Conservation (phyloP, 2,797 vertebrate genomes). For the Myotis planiceps region DNA sequence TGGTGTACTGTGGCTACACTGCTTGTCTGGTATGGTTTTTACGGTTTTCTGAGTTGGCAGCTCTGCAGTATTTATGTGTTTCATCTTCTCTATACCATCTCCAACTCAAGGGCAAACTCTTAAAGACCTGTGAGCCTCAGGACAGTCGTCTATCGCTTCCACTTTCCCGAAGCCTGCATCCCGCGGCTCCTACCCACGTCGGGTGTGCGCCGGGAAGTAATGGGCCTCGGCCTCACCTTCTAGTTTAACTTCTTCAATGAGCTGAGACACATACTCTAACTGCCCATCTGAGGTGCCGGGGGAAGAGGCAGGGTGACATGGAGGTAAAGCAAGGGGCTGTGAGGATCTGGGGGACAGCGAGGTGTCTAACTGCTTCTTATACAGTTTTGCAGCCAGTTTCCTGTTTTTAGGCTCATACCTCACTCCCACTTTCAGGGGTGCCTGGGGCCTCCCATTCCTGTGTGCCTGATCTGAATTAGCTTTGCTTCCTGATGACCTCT, state of each 20-base stretch:
- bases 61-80: background rate
- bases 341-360: background rate
- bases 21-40: background rate
- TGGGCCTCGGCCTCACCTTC: background rate
- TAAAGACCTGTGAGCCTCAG: background rate
- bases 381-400: background rate
- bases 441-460: background rate
- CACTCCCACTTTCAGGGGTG: background rate
- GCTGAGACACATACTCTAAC: background rate
- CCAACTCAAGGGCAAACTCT: background rate
- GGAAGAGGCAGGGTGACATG: background rate
- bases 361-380: background rate
- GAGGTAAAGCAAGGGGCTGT: too few species aligned
- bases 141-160: background rate
- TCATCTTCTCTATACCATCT: background rate
- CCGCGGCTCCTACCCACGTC: fast-evolving
- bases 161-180: background rate
- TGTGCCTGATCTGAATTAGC: background rate
- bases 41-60: background rate
- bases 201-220: background rate
- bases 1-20: fast-evolving
- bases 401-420: background rate
- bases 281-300: background rate
- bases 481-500: background rate
- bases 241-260: background rate